Evolutionary conservation across 2,888 invertebrate species (phyloP).

Genomic region (Nephrotoma guestfalica): DNA sequence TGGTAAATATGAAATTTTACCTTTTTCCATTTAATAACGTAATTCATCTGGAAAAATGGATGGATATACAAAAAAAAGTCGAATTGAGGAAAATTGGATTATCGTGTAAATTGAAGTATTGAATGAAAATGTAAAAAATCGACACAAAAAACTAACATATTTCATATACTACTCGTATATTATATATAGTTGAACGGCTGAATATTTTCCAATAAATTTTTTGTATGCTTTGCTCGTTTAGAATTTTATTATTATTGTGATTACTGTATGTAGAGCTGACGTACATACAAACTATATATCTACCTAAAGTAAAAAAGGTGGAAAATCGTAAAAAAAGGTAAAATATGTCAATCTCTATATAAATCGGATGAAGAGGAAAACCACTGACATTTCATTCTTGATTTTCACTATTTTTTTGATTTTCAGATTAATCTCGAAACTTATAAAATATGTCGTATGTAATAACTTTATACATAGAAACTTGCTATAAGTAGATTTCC

Average conservation of each 20-base stretch:
- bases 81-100: not conserved
- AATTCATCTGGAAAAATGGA: not conserved
- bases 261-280: not conserved
- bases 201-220: not conserved
- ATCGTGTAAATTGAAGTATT: not conserved
- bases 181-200: not conserved
- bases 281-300: not conserved
- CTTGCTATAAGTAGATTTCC: not conserved
- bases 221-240: not conserved
- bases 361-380: not conserved
- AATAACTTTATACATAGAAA: not conserved
- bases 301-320: not conserved
- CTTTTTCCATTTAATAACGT: not conserved
- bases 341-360: not conserved
- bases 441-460: not conserved
- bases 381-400: not conserved
- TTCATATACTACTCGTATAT: not conserved
- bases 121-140: not conserved
- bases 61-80: not conserved
- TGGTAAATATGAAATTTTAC: not conserved
- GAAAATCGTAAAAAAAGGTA: not conserved
- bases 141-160: not conserved
- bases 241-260: not conserved
- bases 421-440: not conserved
- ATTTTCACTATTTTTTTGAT: not conserved